Conservation (phyloP, 2,888 invertebrate genomes). For the Rhabditoides inermis region DNA sequence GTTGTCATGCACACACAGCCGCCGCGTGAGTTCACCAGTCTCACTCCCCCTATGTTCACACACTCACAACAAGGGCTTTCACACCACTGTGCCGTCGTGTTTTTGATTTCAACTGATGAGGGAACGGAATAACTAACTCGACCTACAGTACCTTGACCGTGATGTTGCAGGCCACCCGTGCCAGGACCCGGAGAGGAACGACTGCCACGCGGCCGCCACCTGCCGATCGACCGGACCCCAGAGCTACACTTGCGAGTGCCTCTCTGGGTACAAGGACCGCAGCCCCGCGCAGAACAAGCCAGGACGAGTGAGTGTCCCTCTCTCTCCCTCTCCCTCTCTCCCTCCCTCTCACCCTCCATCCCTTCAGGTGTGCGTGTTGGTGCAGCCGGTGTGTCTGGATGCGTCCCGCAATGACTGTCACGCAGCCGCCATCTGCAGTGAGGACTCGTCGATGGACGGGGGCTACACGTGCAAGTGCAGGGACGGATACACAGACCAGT, state of each 20-base stretch:
- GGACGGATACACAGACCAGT: slow-evolving; percentile 67
- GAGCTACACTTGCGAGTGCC: slow-evolving; percentile 50
- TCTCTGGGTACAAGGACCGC: slow-evolving; percentile 33
- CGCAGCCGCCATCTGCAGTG: slow-evolving; percentile 48
- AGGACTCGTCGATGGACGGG: slow-evolving; percentile 52
- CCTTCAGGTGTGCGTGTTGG: slow-evolving; percentile 37
- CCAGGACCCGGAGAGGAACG: slow-evolving; percentile 49
- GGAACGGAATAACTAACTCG: too few relatives aligned
- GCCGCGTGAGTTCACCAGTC: too few relatives aligned
- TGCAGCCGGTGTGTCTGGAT: slow-evolving; percentile 49
- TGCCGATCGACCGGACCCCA: slow-evolving; percentile 47
- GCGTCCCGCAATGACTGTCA: slow-evolving; percentile 49
- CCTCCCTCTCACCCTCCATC: too few relatives aligned
- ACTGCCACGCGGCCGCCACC: slow-evolving; percentile 46
- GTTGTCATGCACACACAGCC: too few relatives aligned
- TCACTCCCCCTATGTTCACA: too few relatives aligned
- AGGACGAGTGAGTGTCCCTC: slow-evolving; percentile 30
- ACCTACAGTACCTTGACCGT: too few relatives aligned
- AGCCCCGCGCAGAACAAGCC: slow-evolving; percentile 38
- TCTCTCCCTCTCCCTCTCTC: background rate
- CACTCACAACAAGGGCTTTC: too few relatives aligned
- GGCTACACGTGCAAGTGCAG: slow-evolving; percentile 76
- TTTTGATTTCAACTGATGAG: too few relatives aligned
- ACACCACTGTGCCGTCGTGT: too few relatives aligned
- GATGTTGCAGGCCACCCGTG: slow-evolving; percentile 41